Conservation (phyloP, 1,140 invertebrate species). For the Sipha flava region DNA sequence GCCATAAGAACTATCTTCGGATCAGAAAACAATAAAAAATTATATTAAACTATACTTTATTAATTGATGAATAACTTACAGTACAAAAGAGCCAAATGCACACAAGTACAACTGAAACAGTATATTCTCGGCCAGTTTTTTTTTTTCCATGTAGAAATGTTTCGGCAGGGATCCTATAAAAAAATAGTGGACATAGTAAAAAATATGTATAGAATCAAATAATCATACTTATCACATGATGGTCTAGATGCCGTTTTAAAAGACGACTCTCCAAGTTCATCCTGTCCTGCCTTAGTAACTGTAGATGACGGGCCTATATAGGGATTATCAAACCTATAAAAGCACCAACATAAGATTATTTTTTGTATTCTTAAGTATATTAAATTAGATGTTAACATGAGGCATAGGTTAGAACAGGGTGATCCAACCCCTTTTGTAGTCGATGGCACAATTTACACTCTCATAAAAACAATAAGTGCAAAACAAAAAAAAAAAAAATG, state of each 20-base stretch:
- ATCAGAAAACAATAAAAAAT: background rate
- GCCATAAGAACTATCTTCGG: conserved; percentile 42
- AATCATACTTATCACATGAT: background rate
- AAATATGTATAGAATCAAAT: background rate
- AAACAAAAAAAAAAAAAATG: too few species aligned
- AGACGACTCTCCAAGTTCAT: background rate
- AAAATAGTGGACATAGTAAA: background rate
- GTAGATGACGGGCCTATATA: background rate
- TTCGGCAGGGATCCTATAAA: background rate
- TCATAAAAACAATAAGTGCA: too few species aligned
- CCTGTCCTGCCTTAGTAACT: background rate
- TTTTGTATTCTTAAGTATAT: too few species aligned
- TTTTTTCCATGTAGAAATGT: background rate
- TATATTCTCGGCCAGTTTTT: background rate
- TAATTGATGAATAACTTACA: background rate
- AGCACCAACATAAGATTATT: too few species aligned
- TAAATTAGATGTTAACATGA: too few species aligned
- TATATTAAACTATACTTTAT: background rate
- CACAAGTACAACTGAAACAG: background rate
- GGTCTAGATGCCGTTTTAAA: background rate
- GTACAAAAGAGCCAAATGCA: conserved; percentile 27
- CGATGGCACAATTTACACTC: too few species aligned
- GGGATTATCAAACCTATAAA: background rate
- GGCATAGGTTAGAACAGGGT: too few species aligned
- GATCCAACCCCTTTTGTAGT: too few species aligned